Conservation (phyloP, 2,113 vertebrate species). For the Zosterops lateralis region DNA sequence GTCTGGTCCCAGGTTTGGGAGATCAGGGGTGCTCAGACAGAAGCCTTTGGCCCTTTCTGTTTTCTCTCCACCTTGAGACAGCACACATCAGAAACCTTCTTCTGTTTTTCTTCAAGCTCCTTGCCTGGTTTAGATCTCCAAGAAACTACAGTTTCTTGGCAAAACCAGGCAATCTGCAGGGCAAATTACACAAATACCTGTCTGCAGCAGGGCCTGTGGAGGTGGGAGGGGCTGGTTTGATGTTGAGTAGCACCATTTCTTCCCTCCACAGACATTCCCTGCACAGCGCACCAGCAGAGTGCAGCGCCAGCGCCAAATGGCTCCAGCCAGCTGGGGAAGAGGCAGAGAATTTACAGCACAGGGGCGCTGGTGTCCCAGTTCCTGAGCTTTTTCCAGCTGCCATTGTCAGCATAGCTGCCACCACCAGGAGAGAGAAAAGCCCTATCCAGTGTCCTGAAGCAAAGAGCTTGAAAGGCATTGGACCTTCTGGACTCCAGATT, state of each 20-base stretch:
- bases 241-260: rapidly evolving
- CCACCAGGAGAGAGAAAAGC: background rate
- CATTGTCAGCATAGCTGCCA: rapidly evolving
- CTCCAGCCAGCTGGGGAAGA: background rate
- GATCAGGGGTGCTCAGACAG: rapidly evolving
- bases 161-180: background rate
- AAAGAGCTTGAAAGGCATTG: background rate
- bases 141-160: background rate
- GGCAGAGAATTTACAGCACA: background rate
- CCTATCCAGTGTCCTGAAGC: background rate
- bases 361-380: no score
- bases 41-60: background rate
- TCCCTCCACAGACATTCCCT: background rate
- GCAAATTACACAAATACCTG: background rate
- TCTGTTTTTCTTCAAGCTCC: background rate
- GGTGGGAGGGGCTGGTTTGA: background rate
- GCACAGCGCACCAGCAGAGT: rapidly evolving
- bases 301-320: rapidly evolving
- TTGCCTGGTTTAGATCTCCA: background rate
- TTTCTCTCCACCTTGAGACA: background rate
- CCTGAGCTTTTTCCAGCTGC: background rate
- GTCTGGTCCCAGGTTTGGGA: background rate
- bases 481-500: background rate
- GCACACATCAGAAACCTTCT: background rate
- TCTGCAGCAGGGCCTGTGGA: rapidly evolving